Percentiles rank a stretch among this genome's conserved stretches.
Evolutionary conservation across 1,140 invertebrate genomes (phyloP).

Genomic region (Nephotettix cincticeps): DNA sequence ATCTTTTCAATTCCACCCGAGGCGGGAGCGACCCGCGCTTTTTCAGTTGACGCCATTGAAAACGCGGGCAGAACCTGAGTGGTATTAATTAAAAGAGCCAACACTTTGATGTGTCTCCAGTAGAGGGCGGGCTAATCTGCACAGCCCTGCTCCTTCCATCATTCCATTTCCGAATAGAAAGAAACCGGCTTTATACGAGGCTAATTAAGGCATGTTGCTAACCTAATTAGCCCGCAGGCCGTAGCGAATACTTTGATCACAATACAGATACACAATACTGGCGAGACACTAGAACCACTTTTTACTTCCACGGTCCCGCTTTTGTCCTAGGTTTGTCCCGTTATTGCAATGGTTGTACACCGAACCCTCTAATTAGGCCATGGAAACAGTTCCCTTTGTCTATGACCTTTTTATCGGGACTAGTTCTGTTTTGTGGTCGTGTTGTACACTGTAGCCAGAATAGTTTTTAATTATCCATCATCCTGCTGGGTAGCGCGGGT

Average conservation of each 20-base stretch:
- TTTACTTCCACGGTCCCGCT: not conserved
- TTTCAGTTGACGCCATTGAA: slow-evolving; percentile 8
- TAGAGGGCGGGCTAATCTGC: not conserved
- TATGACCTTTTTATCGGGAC: no score
- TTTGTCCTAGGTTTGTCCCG: slow-evolving; percentile 3
- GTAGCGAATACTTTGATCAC: not conserved
- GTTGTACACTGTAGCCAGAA: no score
- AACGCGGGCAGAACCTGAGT: not conserved
- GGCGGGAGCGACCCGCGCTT: not conserved
- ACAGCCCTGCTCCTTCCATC: not conserved
- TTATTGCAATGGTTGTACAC: no score
- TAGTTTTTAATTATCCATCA: no score
- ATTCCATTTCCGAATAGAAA: not conserved
- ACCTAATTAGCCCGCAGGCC: not conserved
- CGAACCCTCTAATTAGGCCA: no score
- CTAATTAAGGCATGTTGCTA: not conserved
- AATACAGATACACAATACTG: not conserved
- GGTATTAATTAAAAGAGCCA: slow-evolving; percentile 9
- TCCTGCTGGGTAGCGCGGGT: no score
- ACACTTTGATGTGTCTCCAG: slow-evolving; percentile 2
- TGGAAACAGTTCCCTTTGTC: no score
- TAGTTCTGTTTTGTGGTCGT: no score
- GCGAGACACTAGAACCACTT: not conserved
- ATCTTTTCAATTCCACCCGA: not conserved
- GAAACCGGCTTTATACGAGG: not conserved